Conservation (phyloP, 2,888 invertebrate genomes). For the Tanytarsus gracilentus region DNA sequence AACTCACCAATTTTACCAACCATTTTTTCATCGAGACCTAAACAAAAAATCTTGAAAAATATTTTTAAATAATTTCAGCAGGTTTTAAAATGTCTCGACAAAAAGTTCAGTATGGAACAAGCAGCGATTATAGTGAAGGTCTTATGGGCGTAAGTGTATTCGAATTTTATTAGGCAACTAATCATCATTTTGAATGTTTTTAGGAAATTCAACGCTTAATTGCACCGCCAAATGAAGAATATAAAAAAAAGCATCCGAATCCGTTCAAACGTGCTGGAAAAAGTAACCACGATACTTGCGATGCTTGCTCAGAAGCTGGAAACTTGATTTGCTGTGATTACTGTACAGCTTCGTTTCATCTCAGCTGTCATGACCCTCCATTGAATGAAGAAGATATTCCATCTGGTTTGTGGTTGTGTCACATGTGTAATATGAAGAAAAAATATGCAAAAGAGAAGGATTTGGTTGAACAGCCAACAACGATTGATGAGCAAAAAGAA, state of each 20-base stretch:
- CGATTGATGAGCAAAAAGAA: neutral
- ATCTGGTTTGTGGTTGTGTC: slow-evolving; percentile 84
- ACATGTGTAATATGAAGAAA: slow-evolving; percentile 55
- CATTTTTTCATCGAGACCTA: too few species aligned
- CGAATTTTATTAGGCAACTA: neutral
- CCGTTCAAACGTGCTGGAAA: slow-evolving; percentile 78
- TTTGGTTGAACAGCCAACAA: neutral
- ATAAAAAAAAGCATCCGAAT: slow-evolving; percentile 50
- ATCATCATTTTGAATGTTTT: slow-evolving; percentile 34
- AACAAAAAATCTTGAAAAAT: too few species aligned
- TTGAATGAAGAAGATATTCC: slow-evolving; percentile 83
- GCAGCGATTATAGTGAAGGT: slow-evolving; percentile 23
- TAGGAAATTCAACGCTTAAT: slow-evolving; percentile 84
- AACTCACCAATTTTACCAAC: too few species aligned
- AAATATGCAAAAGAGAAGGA: slow-evolving; percentile 32
- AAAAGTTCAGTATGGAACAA: slow-evolving; percentile 20
- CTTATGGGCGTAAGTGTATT: slow-evolving; percentile 16
- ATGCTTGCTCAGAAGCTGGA: slow-evolving; percentile 90
- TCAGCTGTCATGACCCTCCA: slow-evolving; percentile 93
- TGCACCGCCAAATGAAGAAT: slow-evolving; percentile 70
- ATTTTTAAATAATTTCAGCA: neutral
- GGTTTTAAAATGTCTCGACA: slow-evolving; percentile 4
- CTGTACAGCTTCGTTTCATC: slow-evolving; percentile 92
- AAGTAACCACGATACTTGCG: slow-evolving; percentile 88
- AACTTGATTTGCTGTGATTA: slow-evolving; percentile 92